phyloP scores from a whole-genome alignment of 92 coral and sea anemone genomes.

The Nematostella vectensis region DNA sequence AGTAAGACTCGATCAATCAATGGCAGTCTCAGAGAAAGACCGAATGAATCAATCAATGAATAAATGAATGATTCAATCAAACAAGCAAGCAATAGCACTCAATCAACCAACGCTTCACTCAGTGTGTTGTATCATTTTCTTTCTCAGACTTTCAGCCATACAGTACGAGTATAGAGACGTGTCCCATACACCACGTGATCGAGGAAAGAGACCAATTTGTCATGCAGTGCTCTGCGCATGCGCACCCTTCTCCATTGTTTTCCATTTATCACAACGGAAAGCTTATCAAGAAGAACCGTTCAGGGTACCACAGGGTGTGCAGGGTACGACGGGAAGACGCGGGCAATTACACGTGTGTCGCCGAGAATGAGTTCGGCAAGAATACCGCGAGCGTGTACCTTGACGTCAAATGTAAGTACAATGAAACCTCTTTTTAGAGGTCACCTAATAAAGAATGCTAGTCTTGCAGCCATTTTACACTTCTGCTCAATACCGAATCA shows the following conservation, averaged over 20 bases:
- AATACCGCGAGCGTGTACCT: conserved; percentile 6
- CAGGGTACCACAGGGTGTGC: conserved; percentile 40
- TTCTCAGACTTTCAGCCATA: conserved; percentile 13
- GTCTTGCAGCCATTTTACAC: no score
- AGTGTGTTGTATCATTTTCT: no score
- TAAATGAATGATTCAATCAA: no score
- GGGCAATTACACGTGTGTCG: conserved; percentile 40
- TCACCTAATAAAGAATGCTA: no score
- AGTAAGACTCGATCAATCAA: no score
- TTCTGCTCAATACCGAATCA: no score
- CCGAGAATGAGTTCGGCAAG: conserved; percentile 26
- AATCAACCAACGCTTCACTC: no score
- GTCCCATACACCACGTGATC: conserved; percentile 9
- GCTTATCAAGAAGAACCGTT: conserved; percentile 15
- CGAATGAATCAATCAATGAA: no score
- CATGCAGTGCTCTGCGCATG: conserved; percentile 16
- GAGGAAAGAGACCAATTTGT: conserved; percentile 5
- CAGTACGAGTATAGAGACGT: conserved; percentile 7
- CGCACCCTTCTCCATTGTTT: conserved; percentile 20
- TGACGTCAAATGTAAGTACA: conserved; percentile 25
- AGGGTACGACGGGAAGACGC: conserved; percentile 11
- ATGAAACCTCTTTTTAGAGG: no score
- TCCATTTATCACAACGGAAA: conserved; percentile 32
- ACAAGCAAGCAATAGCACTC: no score
- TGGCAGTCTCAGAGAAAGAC: no score